Conservation (phyloP, 2,888 invertebrate species). For the Hybos culiciformis region DNA sequence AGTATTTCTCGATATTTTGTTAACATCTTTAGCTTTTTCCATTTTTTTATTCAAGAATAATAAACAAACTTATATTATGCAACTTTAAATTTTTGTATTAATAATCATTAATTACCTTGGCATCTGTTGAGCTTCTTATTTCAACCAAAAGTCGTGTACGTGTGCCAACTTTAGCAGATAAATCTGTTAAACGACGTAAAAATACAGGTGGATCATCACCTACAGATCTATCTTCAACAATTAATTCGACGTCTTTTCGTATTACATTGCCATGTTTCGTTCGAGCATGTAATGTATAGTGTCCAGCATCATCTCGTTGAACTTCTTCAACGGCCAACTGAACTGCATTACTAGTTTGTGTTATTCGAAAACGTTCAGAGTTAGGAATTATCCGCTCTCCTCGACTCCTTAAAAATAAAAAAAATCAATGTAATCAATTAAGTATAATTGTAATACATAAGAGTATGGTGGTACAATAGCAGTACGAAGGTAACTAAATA, state of each 20-base stretch:
- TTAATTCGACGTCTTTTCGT: constrained; percentile 41
- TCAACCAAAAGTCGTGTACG: constrained; percentile 73
- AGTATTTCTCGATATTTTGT: too few species aligned
- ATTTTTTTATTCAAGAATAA: constrained; percentile 6
- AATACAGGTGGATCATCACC: constrained; percentile 71
- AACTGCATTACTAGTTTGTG: constrained; percentile 44
- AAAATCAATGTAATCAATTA: too few species aligned
- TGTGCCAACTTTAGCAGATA: constrained; percentile 81
- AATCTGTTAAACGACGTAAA: constrained; percentile 68
- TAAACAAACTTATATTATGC: constrained; percentile 5
- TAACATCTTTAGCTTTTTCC: too few species aligned
- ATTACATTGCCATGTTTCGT: constrained; percentile 41
- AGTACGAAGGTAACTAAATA: too few species aligned
- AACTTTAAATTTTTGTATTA: background rate
- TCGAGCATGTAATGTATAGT: constrained; percentile 57
- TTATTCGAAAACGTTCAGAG: constrained; percentile 48
- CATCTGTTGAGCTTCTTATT: constrained; percentile 62
- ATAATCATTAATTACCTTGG: constrained; percentile 45
- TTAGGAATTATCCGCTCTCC: constrained; percentile 48
- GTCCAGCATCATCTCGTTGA: constrained; percentile 55
- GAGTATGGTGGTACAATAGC: too few species aligned
- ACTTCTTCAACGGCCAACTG: constrained; percentile 64
- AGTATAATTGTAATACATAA: too few species aligned
- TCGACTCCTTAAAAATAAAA: constrained; percentile 42
- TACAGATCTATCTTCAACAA: constrained; percentile 43